Base-by-base conservation (phyloP, 2,113 vertebrate species). In the Anseranas semipalmata region DNA sequence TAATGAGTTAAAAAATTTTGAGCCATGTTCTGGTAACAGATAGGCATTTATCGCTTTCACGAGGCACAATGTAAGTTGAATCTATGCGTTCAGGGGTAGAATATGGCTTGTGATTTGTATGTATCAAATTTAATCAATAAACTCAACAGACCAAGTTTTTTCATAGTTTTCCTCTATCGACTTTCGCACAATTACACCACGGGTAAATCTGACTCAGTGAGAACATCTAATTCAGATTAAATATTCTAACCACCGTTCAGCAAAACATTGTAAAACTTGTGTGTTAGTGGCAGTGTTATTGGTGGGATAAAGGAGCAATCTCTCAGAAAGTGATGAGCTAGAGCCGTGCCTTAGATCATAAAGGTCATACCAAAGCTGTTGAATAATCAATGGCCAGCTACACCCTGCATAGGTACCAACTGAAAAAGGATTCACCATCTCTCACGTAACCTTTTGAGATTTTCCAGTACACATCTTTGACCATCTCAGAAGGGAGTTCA, bases 41-140 rank as follows among this genome's bases (percentile, higher is more conserved):
- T 78, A 73, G 58, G 68, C 50, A 48, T 91, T 77, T 53, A 65
- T 62, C 39, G 24, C 24, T 75, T 86, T 92, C 35, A 20, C 12
- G n/a, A 77, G 15, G 43, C 35, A 59, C 39, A 76, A 32, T 5
- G 9, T 33, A 63, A 52, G 7, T 7, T 65, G 22, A 66, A 73
- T 60, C 39, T 39, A n/a, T 65, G 15, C 37, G 10, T 28, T 16
- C 35, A 90, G 80, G 39, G 33, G 43, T 2, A 83, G 43, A 80
- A 46, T 28, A 88, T 33, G 45, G 19, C 58, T 79, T 76, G 48
- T 52, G 35, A 84, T 94, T 92, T 60, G 10, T 72, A 52, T 21
- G 35, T 28, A 68, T 65, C 39, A 56, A n/a, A 70, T 74, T 91
- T 65, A 76, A 93, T 79, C 67, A 79, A 68, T 95, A 76, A 93